Percentiles rank a stretch among this genome's conserved stretches.
These are phyloP conservation scores for Lutjanus campechanus DNA, from an alignment of 2,797 vertebrate genomes.

Conservation along the genomic window DNA sequence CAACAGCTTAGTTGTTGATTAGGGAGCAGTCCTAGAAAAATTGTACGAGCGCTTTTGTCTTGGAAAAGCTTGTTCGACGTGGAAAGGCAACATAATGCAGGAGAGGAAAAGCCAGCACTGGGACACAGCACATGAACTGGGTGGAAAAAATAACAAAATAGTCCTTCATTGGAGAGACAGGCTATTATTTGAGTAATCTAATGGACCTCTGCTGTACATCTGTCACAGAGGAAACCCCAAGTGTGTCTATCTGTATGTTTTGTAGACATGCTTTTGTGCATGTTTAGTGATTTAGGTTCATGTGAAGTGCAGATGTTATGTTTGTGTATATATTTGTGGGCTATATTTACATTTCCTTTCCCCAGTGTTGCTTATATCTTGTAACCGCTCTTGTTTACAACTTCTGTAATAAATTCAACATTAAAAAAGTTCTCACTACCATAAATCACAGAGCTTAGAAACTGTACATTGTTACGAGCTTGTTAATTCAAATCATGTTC, in stretches of 20 bases:
- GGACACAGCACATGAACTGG: too few relatives aligned
- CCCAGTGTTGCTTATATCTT: background rate
- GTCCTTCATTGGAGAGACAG: slow-evolving; percentile 11
- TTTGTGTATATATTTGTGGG: background rate
- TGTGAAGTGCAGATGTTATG: slow-evolving; percentile 2
- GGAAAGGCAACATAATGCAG: slow-evolving; percentile 22
- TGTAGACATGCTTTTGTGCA: background rate
- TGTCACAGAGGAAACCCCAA: slow-evolving; percentile 11
- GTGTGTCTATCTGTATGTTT: background rate
- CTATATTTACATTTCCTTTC: background rate
- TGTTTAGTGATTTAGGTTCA: background rate
- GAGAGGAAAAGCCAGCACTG: slow-evolving; percentile 40
- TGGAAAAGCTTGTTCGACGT: background rate
- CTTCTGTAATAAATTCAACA: slow-evolving; percentile 38
- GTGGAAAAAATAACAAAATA: slow-evolving; percentile 21
- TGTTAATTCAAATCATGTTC: slow-evolving; percentile 3
- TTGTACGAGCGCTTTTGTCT: background rate
- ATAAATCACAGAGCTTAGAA: slow-evolving; percentile 36
- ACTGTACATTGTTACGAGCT: background rate
- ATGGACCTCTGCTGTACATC: slow-evolving; percentile 12
- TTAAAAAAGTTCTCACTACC: slow-evolving; percentile 20
- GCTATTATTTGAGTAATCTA: slow-evolving; percentile 14
- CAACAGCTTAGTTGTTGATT: too few relatives aligned
- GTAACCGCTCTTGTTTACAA: slow-evolving; percentile 14
- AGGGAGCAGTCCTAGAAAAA: background rate